Conservation (phyloP, 2,888 invertebrate genomes). For the Lasioglossum malachurum region DNA sequence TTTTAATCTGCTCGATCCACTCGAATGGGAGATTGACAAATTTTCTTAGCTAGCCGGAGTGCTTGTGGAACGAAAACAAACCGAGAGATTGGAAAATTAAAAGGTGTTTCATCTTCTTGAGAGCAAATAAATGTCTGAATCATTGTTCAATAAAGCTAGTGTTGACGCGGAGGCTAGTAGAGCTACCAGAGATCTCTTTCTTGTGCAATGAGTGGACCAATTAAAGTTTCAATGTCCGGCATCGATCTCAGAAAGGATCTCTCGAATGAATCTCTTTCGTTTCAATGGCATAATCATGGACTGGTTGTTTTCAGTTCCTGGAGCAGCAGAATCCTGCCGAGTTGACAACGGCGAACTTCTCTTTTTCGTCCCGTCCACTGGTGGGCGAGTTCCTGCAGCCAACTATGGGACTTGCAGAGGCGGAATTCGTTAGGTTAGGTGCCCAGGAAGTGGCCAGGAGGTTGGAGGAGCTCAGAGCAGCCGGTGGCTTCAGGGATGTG, state of each 20-base stretch:
- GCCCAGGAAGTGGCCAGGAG: conserved; percentile 93
- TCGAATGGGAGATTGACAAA: background rate
- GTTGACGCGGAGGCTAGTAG: background rate
- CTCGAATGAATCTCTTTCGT: background rate
- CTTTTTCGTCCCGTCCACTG: conserved; percentile 94
- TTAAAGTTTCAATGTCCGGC: background rate
- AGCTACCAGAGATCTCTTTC: background rate
- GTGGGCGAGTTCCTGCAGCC: conserved; percentile 97
- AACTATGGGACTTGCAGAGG: conserved; percentile 86
- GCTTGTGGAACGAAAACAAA: background rate
- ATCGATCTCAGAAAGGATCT: background rate
- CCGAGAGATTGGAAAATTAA: background rate
- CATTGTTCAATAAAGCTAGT: background rate
- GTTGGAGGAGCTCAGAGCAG: conserved; percentile 87
- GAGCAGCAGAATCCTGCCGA: conserved; percentile 85
- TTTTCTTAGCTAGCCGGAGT: background rate
- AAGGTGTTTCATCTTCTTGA: background rate
- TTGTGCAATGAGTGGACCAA: background rate
- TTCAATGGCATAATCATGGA: background rate
- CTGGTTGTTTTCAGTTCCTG: conserved; percentile 76
- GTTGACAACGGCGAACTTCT: conserved; percentile 94
- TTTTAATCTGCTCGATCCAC: background rate
- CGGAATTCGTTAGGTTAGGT: conserved; percentile 91
- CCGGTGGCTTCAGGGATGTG: conserved; percentile 88
- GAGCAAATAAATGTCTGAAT: background rate